Evolutionary conservation across 2,113 vertebrate genomes (phyloP).

Genomic region (Paracanthobrama guichenoti): DNA sequence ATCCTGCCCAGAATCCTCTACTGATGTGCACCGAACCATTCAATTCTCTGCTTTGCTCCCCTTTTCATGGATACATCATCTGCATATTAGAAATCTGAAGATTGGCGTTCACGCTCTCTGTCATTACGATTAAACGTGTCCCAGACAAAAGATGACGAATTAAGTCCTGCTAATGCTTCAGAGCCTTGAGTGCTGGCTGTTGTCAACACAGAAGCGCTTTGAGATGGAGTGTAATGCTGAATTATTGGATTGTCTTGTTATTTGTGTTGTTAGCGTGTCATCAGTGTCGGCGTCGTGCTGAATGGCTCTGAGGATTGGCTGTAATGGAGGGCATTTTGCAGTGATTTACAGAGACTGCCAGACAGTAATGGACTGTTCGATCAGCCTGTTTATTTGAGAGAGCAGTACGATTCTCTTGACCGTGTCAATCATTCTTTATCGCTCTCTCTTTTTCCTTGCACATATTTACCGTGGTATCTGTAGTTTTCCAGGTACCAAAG

Average conservation of each 20-base stretch:
- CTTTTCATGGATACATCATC: not conserved
- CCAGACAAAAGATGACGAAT: constrained; percentile 5
- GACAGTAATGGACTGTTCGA: not conserved
- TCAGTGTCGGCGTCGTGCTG: not conserved
- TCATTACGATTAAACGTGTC: not conserved
- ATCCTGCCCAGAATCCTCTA: not conserved
- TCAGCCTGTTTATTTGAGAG: not conserved
- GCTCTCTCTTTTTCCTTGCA: not conserved
- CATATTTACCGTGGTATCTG: not conserved
- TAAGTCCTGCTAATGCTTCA: not conserved
- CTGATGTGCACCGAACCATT: not conserved
- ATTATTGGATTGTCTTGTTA: not conserved
- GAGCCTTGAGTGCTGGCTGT: not conserved
- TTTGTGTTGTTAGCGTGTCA: constrained; percentile 1
- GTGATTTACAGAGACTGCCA: not conserved
- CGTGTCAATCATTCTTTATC: not conserved
- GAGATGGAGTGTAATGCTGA: not conserved
- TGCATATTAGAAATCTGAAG: constrained; percentile 10
- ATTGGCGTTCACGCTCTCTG: not conserved
- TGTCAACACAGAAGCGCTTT: not conserved
- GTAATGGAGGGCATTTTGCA: not conserved
- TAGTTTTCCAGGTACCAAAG: not conserved
- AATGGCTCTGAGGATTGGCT: not conserved
- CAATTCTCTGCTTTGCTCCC: constrained; percentile 8
- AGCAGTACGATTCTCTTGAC: not conserved